A percentile compares a stretch with the other conserved stretches of the same genome.
Conservation (phyloP, 2,797 vertebrate species). For the Urocyon cinereoargenteus region DNA sequence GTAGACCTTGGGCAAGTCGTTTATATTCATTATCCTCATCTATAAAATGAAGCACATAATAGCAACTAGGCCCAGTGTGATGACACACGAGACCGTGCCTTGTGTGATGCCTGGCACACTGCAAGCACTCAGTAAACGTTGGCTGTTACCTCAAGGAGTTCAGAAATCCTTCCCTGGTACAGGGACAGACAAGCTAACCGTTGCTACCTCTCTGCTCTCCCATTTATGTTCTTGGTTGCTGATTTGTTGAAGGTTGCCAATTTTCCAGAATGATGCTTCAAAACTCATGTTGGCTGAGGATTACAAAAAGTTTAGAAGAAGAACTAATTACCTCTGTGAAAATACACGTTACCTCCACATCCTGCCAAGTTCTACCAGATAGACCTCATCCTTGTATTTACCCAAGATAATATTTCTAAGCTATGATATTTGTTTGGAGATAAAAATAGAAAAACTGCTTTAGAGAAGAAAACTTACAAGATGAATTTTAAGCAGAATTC, state of each 20-base stretch:
- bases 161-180: neutral
- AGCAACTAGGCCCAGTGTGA: neutral
- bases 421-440: constrained; percentile 12
- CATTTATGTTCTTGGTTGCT: neutral
- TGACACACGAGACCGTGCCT: neutral
- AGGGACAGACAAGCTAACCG: neutral
- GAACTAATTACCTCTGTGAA: neutral
- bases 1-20: neutral
- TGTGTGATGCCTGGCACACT: neutral
- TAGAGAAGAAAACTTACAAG: constrained; percentile 9
- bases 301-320: neutral
- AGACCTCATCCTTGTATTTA: neutral
- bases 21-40: neutral
- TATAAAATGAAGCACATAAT: neutral
- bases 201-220: neutral
- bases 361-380: neutral
- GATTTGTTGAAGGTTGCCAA: neutral
- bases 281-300: neutral
- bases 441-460: constrained; percentile 43
- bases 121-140: fast-evolving
- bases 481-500: neutral
- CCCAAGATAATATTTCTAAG: neutral
- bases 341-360: neutral
- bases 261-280: neutral
- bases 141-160: neutral